phyloP scores from a whole-genome alignment of 2,888 invertebrate genomes.

The Apodemia zela region DNA sequence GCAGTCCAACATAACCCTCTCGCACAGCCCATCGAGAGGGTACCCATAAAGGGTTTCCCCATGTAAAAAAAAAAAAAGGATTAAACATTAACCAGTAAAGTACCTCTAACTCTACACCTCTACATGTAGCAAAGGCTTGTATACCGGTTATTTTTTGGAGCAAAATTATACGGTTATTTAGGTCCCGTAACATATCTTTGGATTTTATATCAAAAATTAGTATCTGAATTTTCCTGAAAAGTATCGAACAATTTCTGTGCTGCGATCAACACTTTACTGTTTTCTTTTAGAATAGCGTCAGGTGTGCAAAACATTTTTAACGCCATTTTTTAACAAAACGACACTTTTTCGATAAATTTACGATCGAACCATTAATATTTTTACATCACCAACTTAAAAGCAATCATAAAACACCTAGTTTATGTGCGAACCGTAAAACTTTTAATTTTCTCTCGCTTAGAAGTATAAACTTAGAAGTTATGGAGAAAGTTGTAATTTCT shows the following conservation, averaged over 20 bases:
- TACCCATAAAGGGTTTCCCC: too few species aligned
- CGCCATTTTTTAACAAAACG: not conserved
- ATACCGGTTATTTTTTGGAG: too few species aligned
- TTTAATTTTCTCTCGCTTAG: constrained; percentile 26
- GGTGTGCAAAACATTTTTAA: constrained; percentile 7
- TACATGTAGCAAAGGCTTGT: too few species aligned
- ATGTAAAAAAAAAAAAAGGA: too few species aligned
- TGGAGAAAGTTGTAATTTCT: constrained; percentile 23
- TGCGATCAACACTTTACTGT: not conserved
- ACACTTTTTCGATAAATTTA: constrained; percentile 11
- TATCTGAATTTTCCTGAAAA: not conserved
- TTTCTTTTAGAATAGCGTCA: not conserved
- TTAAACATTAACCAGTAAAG: too few species aligned
- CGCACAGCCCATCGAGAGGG: too few species aligned
- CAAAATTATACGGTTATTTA: too few species aligned
- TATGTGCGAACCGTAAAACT: constrained; percentile 24
- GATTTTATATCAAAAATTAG: too few species aligned
- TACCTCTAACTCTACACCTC: too few species aligned
- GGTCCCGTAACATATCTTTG: too few species aligned
- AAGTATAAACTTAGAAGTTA: constrained; percentile 25
- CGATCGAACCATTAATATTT: constrained; percentile 16
- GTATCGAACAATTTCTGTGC: not conserved
- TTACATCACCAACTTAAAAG: constrained; percentile 17
- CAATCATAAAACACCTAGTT: constrained; percentile 17
- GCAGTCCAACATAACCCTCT: too few species aligned